These are phyloP conservation scores for Laspeyria flexula DNA, from an alignment of 2,888 invertebrate species.

Conservation along the genomic window DNA sequence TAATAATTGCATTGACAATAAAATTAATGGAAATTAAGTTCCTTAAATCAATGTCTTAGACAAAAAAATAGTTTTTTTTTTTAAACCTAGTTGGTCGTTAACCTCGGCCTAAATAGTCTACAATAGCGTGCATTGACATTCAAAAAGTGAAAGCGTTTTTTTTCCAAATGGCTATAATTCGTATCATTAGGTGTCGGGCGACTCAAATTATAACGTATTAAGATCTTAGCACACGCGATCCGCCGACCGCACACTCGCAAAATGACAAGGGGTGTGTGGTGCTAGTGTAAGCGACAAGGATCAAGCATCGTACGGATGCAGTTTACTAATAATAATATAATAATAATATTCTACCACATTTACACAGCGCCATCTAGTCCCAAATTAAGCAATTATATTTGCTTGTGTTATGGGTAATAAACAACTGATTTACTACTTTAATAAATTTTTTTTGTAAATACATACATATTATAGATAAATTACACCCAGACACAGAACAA, in stretches of 20 bases:
- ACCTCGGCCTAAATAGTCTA: constrained; percentile 38
- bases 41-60: background rate
- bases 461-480: too few species aligned
- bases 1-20: too few species aligned
- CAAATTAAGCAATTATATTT: too few species aligned
- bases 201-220: constrained; percentile 48
- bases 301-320: too few species aligned
- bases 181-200: constrained; percentile 39
- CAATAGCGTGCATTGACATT: constrained; percentile 46
- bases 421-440: too few species aligned
- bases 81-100: constrained; percentile 15
- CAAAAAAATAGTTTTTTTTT: background rate
- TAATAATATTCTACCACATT: too few species aligned
- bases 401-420: too few species aligned
- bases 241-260: constrained; percentile 38
- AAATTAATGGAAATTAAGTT: background rate
- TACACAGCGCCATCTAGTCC: too few species aligned
- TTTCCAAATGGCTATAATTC: constrained; percentile 36
- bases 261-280: constrained; percentile 22
- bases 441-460: too few species aligned
- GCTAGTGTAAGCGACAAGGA: constrained; percentile 14
- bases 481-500: too few species aligned
- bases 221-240: constrained; percentile 47
- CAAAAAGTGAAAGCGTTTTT: constrained; percentile 44
- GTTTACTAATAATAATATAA: too few species aligned